These are phyloP conservation scores for Nylanderia fulva DNA, from an alignment of 1,140 invertebrate species.

Conservation along the genomic window DNA sequence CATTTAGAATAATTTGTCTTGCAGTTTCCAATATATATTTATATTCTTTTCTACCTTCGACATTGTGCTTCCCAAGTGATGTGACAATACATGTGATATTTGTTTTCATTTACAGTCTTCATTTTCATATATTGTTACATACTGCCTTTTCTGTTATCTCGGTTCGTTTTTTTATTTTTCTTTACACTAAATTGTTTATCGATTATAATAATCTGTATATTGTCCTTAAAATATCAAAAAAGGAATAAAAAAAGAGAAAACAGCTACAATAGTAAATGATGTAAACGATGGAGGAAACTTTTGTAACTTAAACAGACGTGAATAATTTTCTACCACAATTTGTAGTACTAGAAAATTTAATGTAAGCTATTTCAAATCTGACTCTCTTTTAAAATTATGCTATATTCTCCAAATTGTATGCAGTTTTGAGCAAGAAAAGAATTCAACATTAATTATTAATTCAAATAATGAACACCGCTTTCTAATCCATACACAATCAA, in stretches of 20 bases:
- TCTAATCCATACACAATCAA: not conserved
- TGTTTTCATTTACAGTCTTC: no score
- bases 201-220: not conserved
- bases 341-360: not conserved
- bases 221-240: not conserved
- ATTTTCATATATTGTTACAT: no score
- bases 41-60: no score
- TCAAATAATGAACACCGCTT: constrained; percentile 12
- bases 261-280: not conserved
- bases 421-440: constrained; percentile 8
- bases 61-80: no score
- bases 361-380: not conserved
- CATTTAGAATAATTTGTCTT: no score
- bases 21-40: no score
- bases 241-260: not conserved
- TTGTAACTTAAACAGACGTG: not conserved
- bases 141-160: no score
- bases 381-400: not conserved
- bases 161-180: no score
- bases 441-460: constrained; percentile 18
- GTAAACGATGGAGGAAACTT: not conserved
- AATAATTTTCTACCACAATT: not conserved
- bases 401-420: constrained; percentile 18
- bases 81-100: no score
- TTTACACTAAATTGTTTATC: no score